phyloP scores from a whole-genome alignment of 2,888 invertebrate genomes.

The Alloplasta piceator region DNA sequence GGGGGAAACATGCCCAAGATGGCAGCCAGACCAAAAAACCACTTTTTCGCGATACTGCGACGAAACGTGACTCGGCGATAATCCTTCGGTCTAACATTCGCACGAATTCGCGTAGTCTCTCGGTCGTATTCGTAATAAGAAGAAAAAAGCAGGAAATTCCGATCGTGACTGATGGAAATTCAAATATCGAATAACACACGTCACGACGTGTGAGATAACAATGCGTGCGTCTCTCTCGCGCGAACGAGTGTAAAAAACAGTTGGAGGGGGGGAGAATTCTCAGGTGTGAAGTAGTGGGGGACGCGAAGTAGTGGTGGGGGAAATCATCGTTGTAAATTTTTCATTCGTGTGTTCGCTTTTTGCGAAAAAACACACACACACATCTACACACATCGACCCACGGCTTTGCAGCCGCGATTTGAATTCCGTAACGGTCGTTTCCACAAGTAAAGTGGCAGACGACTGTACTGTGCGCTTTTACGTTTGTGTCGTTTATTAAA shows the following conservation, averaged over 20 bases:
- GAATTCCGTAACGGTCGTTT: constrained; percentile 69
- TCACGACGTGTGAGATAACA: not conserved
- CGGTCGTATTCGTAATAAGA: not conserved
- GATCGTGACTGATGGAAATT: constrained; percentile 43
- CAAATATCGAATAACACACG: not conserved
- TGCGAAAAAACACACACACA: constrained; percentile 4
- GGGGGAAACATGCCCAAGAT: constrained; percentile 61
- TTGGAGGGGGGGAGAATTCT: not conserved
- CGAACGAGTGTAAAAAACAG: not conserved
- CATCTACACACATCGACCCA: constrained; percentile 58
- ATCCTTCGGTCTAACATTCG: not conserved
- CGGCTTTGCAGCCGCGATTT: constrained; percentile 64
- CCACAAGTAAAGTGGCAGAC: constrained; percentile 58
- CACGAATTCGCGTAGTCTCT: not conserved
- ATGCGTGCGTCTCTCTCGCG: not conserved
- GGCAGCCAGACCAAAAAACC: constrained; percentile 66
- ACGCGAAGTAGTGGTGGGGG: too few species aligned
- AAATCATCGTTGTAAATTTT: too few species aligned
- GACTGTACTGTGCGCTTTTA: constrained; percentile 29
- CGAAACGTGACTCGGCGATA: constrained; percentile 58
- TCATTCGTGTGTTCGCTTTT: too few species aligned
- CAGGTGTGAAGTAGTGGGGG: not conserved
- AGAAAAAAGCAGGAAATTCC: not conserved
- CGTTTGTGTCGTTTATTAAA: not conserved
- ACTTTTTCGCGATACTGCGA: constrained; percentile 49